phyloP scores from a whole-genome alignment of 2,797 vertebrate genomes.

The Rhabdomys pumilio region DNA sequence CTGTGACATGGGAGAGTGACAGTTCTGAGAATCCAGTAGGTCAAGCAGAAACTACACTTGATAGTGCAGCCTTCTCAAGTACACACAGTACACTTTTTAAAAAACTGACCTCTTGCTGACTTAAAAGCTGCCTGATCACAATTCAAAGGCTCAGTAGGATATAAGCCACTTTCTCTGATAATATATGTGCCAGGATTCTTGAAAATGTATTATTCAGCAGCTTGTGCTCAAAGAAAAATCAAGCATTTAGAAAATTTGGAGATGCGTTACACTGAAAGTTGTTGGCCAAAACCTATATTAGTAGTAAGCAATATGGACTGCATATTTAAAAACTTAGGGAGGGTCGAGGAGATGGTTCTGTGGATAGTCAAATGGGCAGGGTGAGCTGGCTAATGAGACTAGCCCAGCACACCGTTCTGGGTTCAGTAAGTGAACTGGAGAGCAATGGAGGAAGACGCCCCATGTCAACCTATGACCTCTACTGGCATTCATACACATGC shows the following conservation, averaged over 20 bases:
- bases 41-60: background rate
- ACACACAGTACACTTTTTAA: background rate
- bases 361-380: background rate
- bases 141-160: slow-evolving; percentile 27
- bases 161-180: slow-evolving; percentile 32
- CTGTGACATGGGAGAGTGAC: background rate
- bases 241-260: slow-evolving; percentile 24
- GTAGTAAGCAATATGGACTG: background rate
- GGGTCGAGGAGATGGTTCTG: background rate
- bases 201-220: background rate
- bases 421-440: background rate
- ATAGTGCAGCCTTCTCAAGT: background rate
- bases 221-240: slow-evolving; percentile 1
- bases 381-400: background rate
- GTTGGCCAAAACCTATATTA: background rate
- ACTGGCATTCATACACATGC: background rate
- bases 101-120: background rate
- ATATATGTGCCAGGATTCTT: slow-evolving; percentile 11
- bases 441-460: background rate
- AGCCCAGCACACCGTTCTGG: background rate
- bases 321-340: background rate
- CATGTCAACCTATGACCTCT: background rate
- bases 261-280: slow-evolving; percentile 38
- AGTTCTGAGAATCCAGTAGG: background rate
- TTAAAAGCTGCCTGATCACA: slow-evolving; percentile 38